Conservation (phyloP, 2,888 invertebrate species). For the Epirrhoe tristata region DNA sequence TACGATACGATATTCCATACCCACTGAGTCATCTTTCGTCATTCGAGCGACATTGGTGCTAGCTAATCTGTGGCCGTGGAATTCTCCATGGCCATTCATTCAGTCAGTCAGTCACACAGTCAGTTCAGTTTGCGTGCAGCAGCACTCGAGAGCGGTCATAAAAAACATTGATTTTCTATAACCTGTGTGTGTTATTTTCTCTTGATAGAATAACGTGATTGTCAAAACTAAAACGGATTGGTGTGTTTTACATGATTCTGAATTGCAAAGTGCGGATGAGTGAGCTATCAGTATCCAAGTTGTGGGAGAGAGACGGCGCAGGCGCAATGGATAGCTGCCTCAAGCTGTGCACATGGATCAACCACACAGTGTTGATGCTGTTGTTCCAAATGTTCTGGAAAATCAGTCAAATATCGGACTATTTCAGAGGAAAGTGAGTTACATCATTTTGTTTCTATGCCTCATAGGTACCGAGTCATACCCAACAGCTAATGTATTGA, state of each 20-base stretch:
- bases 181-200: slow-evolving; percentile 61
- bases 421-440: slow-evolving; percentile 77
- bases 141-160: slow-evolving; percentile 69
- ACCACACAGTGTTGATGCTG: slow-evolving; percentile 78
- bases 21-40: slow-evolving; percentile 78
- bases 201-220: slow-evolving; percentile 51
- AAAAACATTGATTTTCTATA: slow-evolving; percentile 47
- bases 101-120: too few species aligned
- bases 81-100: slow-evolving; percentile 59
- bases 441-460: slow-evolving; percentile 13
- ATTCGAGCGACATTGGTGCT: slow-evolving; percentile 52
- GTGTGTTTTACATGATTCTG: slow-evolving; percentile 36
- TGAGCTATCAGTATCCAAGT: slow-evolving; percentile 72
- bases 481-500: slow-evolving; percentile 5
- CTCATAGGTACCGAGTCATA: not conserved
- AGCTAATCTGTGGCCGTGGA: slow-evolving; percentile 42
- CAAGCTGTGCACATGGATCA: slow-evolving; percentile 80
- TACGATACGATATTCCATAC: slow-evolving; percentile 56
- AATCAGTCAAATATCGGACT: slow-evolving; percentile 80
- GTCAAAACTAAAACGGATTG: slow-evolving; percentile 41
- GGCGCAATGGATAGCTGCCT: slow-evolving; percentile 79
- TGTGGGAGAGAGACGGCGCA: slow-evolving; percentile 69
- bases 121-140: slow-evolving; percentile 78
- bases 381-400: slow-evolving; percentile 82
- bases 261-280: slow-evolving; percentile 76